Conservation (phyloP, 2,797 vertebrate species). For the Lutjanus campechanus region DNA sequence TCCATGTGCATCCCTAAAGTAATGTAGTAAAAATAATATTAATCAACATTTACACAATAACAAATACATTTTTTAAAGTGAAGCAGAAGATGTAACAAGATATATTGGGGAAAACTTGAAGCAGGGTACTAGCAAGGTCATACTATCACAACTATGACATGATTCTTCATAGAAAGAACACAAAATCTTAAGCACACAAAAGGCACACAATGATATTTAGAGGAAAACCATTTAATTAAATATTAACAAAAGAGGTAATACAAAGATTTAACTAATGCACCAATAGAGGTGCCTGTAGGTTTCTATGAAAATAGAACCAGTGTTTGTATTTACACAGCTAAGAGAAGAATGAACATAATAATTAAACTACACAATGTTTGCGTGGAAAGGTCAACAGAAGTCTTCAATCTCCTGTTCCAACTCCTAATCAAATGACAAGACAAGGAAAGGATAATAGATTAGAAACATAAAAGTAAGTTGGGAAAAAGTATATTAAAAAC, state of each 20-base stretch:
- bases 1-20: no score
- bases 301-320: constrained; percentile 73
- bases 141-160: not conserved
- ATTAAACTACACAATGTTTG: constrained; percentile 6
- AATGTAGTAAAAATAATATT: no score
- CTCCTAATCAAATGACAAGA: constrained; percentile 77
- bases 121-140: not conserved
- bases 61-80: not conserved
- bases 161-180: not conserved
- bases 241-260: constrained; percentile 63
- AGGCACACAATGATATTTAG: constrained; percentile 11
- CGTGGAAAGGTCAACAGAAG: constrained; percentile 73
- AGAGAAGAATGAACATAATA: not conserved
- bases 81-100: not conserved
- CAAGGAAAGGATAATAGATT: constrained; percentile 19
- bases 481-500: not conserved
- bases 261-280: constrained; percentile 59
- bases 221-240: constrained; percentile 70
- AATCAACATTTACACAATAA: not conserved
- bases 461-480: constrained; percentile 23
- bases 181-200: constrained; percentile 8
- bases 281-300: constrained; percentile 43
- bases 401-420: constrained; percentile 84
- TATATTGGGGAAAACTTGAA: not conserved
- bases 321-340: constrained; percentile 62